Base-by-base conservation (phyloP, 2,888 invertebrate genomes). In the Acleris literana region DNA sequence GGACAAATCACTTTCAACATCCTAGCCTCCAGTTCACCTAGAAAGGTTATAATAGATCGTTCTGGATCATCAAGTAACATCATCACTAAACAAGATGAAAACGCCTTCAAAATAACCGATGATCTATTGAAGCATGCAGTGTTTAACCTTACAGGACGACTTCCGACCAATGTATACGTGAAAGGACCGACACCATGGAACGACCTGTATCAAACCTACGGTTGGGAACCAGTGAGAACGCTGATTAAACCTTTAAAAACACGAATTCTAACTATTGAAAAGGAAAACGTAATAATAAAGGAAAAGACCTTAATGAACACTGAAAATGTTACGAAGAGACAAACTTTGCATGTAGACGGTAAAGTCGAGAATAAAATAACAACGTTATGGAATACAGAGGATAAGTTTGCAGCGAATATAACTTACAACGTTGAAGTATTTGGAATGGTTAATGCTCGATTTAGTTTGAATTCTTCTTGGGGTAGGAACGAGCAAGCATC, bases 131-230 rank as follows among this genome's bases (percentile, higher is more conserved):
- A n/a, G 18, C 33, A 29, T 2, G 46, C 53, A 2, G 29, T 54
- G 4, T 29, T n/a, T 3, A 29, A 61, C 0, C 11, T 61, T 5
- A 54, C 61, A 1, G 61, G 46, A 1, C 53, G 44, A 6, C 1
- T n/a, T 3, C 61, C 61, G 1, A 46, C 46, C 7, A 20, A 61
- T 46, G 53, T 46, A 0, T 61, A 18, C 4, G 11, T 61, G 29
- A 46, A 17, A 46, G 44, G 53, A 7, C 53, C 61, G 5, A 61
- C 61, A 0, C 61, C 61, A 0, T 61, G 61, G 61, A 54, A 61
- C n/a, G 61, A 61, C 9, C 16, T 61, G 3, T 61, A 61, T 5
- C 33, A 29, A 33, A 54, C 53, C 2, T 54, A 61, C 6, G 16
- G 17, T 5, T 61, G 61, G 61, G 3, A 46, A 1, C 29, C 39